These are phyloP conservation scores for Ichneumon xanthorius DNA, from an alignment of 2,888 invertebrate genomes.

Conservation along the genomic window DNA sequence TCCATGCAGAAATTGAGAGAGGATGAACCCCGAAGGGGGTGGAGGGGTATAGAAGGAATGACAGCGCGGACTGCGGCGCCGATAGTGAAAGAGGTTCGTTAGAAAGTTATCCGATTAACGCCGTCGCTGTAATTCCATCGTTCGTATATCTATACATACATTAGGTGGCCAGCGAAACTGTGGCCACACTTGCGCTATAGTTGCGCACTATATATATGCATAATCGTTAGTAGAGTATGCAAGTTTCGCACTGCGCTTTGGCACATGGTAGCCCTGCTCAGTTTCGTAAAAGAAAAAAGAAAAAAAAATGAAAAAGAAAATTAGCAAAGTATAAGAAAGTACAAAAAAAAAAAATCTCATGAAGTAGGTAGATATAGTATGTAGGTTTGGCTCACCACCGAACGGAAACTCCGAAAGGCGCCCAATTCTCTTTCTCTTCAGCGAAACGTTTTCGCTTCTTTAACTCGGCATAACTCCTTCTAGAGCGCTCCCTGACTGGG, in stretches of 20 bases:
- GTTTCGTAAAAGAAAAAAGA: not conserved
- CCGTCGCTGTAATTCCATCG: constrained; percentile 49
- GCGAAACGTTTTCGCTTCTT: constrained; percentile 60
- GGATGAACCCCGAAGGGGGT: not conserved
- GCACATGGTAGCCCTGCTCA: not conserved
- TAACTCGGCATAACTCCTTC: constrained; percentile 62
- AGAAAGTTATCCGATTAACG: constrained; percentile 64
- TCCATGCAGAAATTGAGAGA: constrained; percentile 20
- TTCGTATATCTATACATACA: constrained; percentile 24
- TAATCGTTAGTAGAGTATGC: constrained; percentile 4
- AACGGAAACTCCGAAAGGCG: constrained; percentile 55
- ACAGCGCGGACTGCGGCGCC: constrained; percentile 37
- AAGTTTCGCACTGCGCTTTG: constrained; percentile 16
- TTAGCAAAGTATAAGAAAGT: constrained; percentile 12
- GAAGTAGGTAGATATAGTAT: constrained; percentile 33
- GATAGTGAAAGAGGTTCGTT: constrained; percentile 55
- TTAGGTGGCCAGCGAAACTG: constrained; percentile 26
- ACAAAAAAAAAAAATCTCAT: constrained; percentile 29
- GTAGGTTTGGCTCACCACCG: constrained; percentile 37
- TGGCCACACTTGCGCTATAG: constrained; percentile 23
- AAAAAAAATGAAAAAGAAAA: not conserved
- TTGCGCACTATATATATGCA: constrained; percentile 8
- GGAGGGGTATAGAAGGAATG: constrained; percentile 34
- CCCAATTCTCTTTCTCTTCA: constrained; percentile 50
- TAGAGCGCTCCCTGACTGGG: constrained; percentile 54